Evolutionary conservation across 2,113 vertebrate genomes (phyloP), one percentile per base, ranked within the genome.

Genomic region (Apeltes quadracus): DNA sequence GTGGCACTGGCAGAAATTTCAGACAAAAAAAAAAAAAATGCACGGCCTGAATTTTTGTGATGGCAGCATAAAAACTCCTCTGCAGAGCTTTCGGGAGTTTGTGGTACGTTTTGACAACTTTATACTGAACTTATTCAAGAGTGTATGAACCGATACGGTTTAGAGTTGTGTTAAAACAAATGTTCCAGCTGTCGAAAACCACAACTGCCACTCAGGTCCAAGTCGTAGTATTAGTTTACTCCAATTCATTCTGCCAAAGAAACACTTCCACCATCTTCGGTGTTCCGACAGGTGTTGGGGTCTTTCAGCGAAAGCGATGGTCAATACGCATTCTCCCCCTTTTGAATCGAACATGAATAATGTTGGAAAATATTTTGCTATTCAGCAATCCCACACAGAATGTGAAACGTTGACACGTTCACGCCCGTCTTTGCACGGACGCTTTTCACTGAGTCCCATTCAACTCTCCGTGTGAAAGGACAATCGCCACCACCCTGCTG

Each of bases 401-500:
- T 58, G 64, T 44, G 54, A 68, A 66, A 77, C 57, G 66, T 64
- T 78, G 76, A 78, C 69, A 70, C 44, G 3, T 76, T 73, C 66
- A 55, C 75, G 58, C 27, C 27, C 22, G 23, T 25, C 48, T 9
- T 4, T 57, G 65, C 41, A 55, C 38, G 68, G 76, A 69, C 20
- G 69, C 58, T 78, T 86, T 82, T 84, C 61, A 58, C 43, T 23
- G 23, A 44, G 54, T 18, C 32, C 61, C 64, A 81, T 79, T 82
- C 84, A 87, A 32, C 16, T 61, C 53, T 71, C 62, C 56, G 61
- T 75, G 76, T 68, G 58, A 53, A 51, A 48, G 59, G 61, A 91
- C 82, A 90, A 86, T 81, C 61, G 12, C 54, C 7, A 34, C 70
- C 74, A 82, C 88, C 89, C 81, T 76, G 84, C 87, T 89, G 87